Evolutionary conservation across 2,113 vertebrate genomes (phyloP), one percentile per base, ranked within the genome.

Genomic region (Tangachromis dhanisi): DNA sequence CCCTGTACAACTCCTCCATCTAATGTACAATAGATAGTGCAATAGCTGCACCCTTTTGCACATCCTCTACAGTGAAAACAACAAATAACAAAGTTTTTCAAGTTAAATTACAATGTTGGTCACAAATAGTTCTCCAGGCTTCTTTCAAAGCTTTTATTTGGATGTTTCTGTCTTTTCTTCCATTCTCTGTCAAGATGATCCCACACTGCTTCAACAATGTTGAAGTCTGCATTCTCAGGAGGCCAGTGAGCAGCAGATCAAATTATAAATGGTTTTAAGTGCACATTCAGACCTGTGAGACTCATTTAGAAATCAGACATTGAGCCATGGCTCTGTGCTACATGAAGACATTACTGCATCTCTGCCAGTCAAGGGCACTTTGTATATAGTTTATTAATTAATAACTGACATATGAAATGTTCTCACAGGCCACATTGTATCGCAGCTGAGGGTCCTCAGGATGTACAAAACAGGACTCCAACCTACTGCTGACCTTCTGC

Each of bases 191-290:
- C 63, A 40, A 14, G 63, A 40, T 40, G n/a, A 68, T 21, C 35
- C 7, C n/a, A 68, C 61, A 66, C 33, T 66, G 33, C 4, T 68
- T 68, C 33, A 38, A 1, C 17, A 21, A 1, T 40, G 63, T 68
- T 68, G 4, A 68, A 14, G 35, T 68, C 35, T 40, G 63, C 31
- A 12, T 21, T 68, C n/a, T 40, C 35, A 9, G 63, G 63, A 68
- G 63, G 63, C 63, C 63, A 40, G 31, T 63, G 59, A 35, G 59
- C 31, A 63, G 59, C 59, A 63, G 59, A 63, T 35, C 59, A 63
- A 63, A 63, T 63, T 63, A 63, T 19, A 63, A 63, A 19, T n/a
- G 59, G 59, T 11, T 63, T 63, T 11, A 63, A 63, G 31, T 35
- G 59, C 59, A 63, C 59, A 12, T 35, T 63, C 31, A 12, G 59